These are phyloP conservation scores for Phaenicophaeus curvirostris DNA, from an alignment of 2,797 vertebrate genomes.

Conservation along the genomic window DNA sequence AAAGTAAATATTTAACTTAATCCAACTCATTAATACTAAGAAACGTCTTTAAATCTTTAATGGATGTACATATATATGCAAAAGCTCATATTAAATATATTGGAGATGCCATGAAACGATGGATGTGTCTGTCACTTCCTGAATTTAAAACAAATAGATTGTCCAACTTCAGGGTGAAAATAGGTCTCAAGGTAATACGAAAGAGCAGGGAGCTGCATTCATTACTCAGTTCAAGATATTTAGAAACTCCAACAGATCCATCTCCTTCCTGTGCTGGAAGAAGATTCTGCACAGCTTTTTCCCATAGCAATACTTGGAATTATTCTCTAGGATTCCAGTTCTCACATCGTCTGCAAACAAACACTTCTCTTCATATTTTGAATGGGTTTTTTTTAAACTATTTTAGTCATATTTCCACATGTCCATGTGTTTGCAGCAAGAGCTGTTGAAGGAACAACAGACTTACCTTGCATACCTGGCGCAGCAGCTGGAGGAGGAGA, in stretches of 20 bases:
- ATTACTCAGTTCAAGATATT: background rate
- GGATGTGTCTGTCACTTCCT: background rate
- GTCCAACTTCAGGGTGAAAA: background rate
- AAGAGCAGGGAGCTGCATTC: background rate
- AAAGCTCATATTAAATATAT: background rate
- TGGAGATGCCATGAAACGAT: background rate
- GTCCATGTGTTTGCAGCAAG: constrained; percentile 72
- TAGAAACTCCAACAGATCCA: background rate
- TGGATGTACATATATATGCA: background rate
- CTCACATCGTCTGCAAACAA: rapidly evolving
- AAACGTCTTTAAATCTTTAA: background rate
- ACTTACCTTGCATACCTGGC: constrained; percentile 82
- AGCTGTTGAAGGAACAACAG: constrained; percentile 80
- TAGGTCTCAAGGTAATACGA: background rate
- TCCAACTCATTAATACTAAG: background rate
- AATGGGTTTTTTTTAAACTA: background rate
- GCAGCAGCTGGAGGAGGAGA: constrained; percentile 78
- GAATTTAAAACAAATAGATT: background rate
- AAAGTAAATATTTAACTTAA: background rate
- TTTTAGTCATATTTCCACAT: background rate
- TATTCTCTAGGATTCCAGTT: background rate
- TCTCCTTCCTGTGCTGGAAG: background rate
- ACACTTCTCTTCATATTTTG: background rate
- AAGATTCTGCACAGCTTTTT: background rate
- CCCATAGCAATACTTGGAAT: background rate